Conservation (phyloP, 2,797 vertebrate genomes). For the Sebastes trivittatus region DNA sequence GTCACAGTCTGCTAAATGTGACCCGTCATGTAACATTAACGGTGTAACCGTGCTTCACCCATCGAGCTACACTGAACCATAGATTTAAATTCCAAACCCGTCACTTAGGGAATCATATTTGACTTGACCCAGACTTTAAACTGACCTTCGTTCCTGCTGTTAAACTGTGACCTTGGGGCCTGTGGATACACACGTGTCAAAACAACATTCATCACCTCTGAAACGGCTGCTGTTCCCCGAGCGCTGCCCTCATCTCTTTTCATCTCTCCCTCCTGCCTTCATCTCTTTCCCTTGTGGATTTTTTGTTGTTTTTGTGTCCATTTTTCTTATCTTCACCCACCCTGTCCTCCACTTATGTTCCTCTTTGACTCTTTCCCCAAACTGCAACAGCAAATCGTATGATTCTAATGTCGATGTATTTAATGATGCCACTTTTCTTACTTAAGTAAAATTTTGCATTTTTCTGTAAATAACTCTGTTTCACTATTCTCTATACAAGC, state of each 20-base stretch:
- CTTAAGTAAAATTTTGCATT: background rate
- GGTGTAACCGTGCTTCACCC: conserved; percentile 3
- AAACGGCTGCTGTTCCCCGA: conserved; percentile 33
- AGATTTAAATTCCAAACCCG: conserved; percentile 30
- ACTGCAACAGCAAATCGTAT: background rate
- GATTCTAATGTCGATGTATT: background rate
- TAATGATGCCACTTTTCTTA: background rate
- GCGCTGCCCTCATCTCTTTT: conserved; percentile 32
- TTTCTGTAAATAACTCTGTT: background rate
- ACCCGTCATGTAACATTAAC: background rate
- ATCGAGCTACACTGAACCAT: background rate
- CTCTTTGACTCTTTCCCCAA: background rate
- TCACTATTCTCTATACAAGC: background rate
- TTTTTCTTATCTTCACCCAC: background rate
- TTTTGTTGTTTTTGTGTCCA: background rate
- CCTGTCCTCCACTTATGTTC: background rate
- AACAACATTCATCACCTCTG: conserved; percentile 74
- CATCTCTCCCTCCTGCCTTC: conserved; percentile 13
- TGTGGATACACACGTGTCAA: conserved; percentile 69
- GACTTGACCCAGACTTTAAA: conserved; percentile 57
- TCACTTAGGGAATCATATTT: conserved; percentile 63
- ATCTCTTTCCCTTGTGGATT: background rate
- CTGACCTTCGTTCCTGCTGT: conserved; percentile 54
- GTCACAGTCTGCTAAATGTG: background rate
- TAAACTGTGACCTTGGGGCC: conserved; percentile 56